Percentiles rank a stretch among this genome's conserved stretches.
Evolutionary conservation across 2,888 invertebrate species (phyloP).

Genomic region (Sinohyriopsis cumingii): DNA sequence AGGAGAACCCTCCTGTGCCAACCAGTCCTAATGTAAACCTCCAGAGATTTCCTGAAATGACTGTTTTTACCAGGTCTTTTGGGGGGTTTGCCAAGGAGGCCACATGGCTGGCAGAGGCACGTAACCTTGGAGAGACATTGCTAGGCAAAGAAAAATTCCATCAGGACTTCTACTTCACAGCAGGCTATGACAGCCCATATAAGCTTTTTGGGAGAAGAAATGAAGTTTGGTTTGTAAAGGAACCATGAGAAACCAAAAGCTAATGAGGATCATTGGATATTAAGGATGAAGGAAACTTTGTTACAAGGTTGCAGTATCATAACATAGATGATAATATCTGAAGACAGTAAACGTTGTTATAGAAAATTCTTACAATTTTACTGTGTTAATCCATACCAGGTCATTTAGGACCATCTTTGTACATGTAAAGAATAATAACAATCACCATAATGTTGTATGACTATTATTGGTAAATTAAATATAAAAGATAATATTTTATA

Average conservation of each 20-base stretch:
- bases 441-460: too few species aligned
- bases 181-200: slow-evolving; percentile 70
- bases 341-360: too few species aligned
- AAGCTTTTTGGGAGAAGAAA: slow-evolving; percentile 66
- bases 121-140: slow-evolving; percentile 33
- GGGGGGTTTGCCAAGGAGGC: slow-evolving; percentile 54
- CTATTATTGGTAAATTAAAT: too few species aligned
- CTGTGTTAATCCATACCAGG: too few species aligned
- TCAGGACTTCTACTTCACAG: slow-evolving; percentile 57
- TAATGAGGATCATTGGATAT: too few species aligned
- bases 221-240: slow-evolving; percentile 67
- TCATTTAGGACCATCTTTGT: too few species aligned
- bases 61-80: slow-evolving; percentile 46
- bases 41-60: slow-evolving; percentile 39
- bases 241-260: not conserved
- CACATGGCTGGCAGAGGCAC: slow-evolving; percentile 44
- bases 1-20: slow-evolving; percentile 49
- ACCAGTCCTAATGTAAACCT: slow-evolving; percentile 48
- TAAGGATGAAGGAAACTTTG: too few species aligned
- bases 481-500: too few species aligned
- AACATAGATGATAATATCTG: too few species aligned
- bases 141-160: slow-evolving; percentile 26
- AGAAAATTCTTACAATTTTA: too few species aligned
- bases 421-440: too few species aligned
- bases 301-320: too few species aligned